These are phyloP conservation scores for Hyperoodon ampullatus DNA, from an alignment of 2,113 vertebrate species.

Conservation along the genomic window DNA sequence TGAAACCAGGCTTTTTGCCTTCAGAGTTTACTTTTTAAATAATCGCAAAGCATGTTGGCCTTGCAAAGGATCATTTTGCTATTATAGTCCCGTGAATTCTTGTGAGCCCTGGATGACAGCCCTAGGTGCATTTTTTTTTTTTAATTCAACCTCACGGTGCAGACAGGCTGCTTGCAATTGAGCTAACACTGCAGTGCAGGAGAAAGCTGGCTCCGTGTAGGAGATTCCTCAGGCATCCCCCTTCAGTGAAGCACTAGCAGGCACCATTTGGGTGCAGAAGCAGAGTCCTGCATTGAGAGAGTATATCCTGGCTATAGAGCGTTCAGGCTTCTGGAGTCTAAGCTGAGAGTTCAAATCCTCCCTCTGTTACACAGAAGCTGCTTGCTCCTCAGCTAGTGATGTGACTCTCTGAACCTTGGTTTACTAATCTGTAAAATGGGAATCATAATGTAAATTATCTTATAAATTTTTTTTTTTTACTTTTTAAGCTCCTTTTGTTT, in stretches of 20 bases:
- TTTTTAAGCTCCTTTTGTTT: too few relatives aligned
- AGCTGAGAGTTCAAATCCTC: not conserved
- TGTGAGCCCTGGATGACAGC: not conserved
- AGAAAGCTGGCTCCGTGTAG: accelerated
- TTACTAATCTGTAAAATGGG: not conserved
- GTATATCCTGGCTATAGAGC: not conserved
- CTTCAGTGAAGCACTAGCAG: accelerated
- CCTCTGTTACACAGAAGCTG: not conserved
- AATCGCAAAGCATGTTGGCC: accelerated
- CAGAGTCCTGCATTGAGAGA: not conserved
- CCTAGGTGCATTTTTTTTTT: not conserved
- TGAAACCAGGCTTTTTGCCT: not conserved
- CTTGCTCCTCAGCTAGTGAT: not conserved
- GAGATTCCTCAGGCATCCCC: not conserved
- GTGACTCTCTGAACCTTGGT: not conserved
- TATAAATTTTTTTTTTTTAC: too few relatives aligned
- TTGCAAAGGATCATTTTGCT: not conserved
- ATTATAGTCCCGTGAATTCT: not conserved
- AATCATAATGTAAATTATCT: not conserved
- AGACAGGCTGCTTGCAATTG: not conserved
- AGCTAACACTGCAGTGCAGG: not conserved
- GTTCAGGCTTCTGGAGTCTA: not conserved
- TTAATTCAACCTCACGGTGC: not conserved
- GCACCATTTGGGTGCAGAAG: too few relatives aligned
- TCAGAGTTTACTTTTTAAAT: not conserved